Conservation (phyloP, 2,113 vertebrate genomes). For the Sinocyclocheilus grahami region DNA sequence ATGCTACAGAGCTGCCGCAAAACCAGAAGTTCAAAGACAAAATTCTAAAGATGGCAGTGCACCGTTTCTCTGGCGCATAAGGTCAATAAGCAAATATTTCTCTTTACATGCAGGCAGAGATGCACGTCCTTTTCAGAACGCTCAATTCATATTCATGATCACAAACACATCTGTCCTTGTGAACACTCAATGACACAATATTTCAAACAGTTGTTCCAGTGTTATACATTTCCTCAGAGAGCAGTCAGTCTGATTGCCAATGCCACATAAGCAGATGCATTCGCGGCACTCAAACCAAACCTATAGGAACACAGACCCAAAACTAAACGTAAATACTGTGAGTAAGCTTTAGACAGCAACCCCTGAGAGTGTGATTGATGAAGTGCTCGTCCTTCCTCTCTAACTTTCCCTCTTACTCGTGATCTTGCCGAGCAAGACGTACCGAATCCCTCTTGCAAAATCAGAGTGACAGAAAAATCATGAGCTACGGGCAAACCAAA, state of each 20-base stretch:
- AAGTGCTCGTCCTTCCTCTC: constrained; percentile 26
- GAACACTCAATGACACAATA: constrained; percentile 34
- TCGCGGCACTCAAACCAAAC: neutral
- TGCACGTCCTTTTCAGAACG: constrained; percentile 33
- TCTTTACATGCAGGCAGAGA: constrained; percentile 26
- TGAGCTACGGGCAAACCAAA: constrained; percentile 55
- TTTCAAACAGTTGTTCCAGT: constrained; percentile 29
- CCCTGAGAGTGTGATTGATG: constrained; percentile 32
- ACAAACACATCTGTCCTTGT: constrained; percentile 33
- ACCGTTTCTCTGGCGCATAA: no score
- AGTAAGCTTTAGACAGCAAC: neutral
- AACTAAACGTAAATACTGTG: neutral
- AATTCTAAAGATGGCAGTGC: no score
- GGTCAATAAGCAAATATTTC: constrained; percentile 2
- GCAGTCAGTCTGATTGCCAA: constrained; percentile 5
- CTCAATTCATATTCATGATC: constrained; percentile 48
- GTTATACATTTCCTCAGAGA: constrained; percentile 55
- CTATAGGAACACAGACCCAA: constrained; percentile 12
- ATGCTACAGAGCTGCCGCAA: no score
- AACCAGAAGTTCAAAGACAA: no score
- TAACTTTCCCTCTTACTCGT: neutral
- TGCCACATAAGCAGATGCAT: constrained; percentile 26
- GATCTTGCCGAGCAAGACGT: constrained; percentile 19
- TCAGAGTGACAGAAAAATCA: constrained; percentile 49
- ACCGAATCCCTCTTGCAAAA: constrained; percentile 45